Percentiles rank a stretch among this genome's conserved stretches.
These are phyloP conservation scores for Drosophila bifasciata DNA, from an alignment of 1,140 invertebrate genomes.

Conservation along the genomic window DNA sequence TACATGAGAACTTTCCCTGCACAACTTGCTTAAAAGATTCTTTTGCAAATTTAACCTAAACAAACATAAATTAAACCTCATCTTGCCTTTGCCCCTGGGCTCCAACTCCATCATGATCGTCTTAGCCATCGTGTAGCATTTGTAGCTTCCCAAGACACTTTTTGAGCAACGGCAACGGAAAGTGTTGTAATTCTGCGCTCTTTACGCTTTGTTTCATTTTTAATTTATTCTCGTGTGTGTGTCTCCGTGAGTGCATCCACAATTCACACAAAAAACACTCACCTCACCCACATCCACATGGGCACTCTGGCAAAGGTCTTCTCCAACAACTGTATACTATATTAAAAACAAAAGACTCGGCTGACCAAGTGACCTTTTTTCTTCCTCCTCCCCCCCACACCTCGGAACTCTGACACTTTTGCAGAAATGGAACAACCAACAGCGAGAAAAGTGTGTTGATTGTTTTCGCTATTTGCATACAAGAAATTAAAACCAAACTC, in stretches of 20 bases:
- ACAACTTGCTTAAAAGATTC: too few relatives aligned
- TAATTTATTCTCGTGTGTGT: slow-evolving; percentile 76
- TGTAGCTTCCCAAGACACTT: slow-evolving; percentile 54
- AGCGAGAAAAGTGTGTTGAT: slow-evolving; percentile 34
- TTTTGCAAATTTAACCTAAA: too few relatives aligned
- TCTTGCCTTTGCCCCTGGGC: not conserved
- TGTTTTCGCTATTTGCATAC: slow-evolving; percentile 56
- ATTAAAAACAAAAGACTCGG: slow-evolving; percentile 69
- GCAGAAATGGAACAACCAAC: slow-evolving; percentile 60
- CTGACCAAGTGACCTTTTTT: slow-evolving; percentile 79
- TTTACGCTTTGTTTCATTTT: slow-evolving; percentile 82
- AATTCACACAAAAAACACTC: slow-evolving; percentile 59
- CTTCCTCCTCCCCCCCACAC: slow-evolving; percentile 14
- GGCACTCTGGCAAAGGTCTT: slow-evolving; percentile 63
- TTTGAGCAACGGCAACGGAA: slow-evolving; percentile 80
- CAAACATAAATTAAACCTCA: too few relatives aligned
- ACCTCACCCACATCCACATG: slow-evolving; percentile 24
- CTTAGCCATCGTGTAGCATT: slow-evolving; percentile 37
- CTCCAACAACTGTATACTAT: not conserved
- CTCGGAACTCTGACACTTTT: slow-evolving; percentile 65
- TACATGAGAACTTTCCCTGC: too few relatives aligned
- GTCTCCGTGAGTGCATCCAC: slow-evolving; percentile 67
- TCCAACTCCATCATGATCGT: slow-evolving; percentile 11
- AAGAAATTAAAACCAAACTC: slow-evolving; percentile 53
- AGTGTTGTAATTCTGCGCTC: slow-evolving; percentile 79